These are phyloP conservation scores for Sphaerophoria rueppellii DNA, from an alignment of 2,888 invertebrate genomes.

Conservation along the genomic window DNA sequence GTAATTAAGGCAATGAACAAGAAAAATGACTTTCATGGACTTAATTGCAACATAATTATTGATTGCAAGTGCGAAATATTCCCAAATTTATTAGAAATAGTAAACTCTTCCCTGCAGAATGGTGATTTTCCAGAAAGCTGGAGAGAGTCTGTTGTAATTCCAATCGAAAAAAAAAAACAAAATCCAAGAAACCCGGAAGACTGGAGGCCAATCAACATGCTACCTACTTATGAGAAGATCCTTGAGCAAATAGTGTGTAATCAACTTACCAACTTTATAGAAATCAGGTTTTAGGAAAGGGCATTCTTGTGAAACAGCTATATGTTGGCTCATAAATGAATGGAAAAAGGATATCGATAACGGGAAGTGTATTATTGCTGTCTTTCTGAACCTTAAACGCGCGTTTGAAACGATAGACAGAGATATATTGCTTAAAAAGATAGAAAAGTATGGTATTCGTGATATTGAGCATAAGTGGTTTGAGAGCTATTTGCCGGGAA, in stretches of 20 bases:
- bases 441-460: conserved; percentile 1
- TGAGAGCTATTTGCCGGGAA: background rate
- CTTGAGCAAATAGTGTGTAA: conserved; percentile 11
- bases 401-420: conserved; percentile 9
- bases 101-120: background rate
- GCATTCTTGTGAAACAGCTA: background rate
- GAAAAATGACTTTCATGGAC: conserved; percentile 2
- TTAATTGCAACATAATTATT: conserved; percentile 10
- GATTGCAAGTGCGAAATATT: background rate
- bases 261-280: conserved; percentile 8
- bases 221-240: conserved; percentile 16
- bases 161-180: conserved; percentile 17
- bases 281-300: conserved; percentile 18
- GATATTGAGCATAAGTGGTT: background rate
- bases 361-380: background rate
- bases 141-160: conserved; percentile 10
- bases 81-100: background rate
- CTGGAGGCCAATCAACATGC: background rate
- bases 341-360: conserved; percentile 17
- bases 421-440: background rate
- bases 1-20: background rate
- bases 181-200: conserved; percentile 12
- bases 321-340: conserved; percentile 20
- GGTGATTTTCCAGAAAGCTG: conserved; percentile 12
- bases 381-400: background rate